Evolutionary conservation across 2,888 invertebrate species (phyloP).

Genomic region (Pollenia griseotomentosa): DNA sequence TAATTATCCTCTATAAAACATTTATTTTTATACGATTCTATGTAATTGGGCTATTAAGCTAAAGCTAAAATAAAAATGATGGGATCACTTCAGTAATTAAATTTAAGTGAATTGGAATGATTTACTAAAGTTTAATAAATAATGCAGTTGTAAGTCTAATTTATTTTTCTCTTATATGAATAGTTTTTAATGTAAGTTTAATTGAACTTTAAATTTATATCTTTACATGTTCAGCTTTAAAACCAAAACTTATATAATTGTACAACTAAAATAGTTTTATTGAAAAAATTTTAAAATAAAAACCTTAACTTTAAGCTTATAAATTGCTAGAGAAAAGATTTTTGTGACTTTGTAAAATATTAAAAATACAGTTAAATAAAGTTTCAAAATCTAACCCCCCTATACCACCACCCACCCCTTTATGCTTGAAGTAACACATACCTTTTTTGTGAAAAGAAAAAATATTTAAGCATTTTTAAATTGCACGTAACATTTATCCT

Average conservation of each 20-base stretch:
- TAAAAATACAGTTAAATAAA: slow-evolving; percentile 58
- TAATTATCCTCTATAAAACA: too few relatives aligned
- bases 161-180: too few relatives aligned
- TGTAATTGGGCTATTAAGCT: background rate
- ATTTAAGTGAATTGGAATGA: too few relatives aligned
- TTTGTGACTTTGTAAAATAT: slow-evolving; percentile 27
- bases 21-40: background rate
- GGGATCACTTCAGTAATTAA: background rate
- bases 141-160: too few relatives aligned
- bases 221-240: too few relatives aligned
- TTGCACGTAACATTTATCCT: slow-evolving; percentile 67
- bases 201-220: too few relatives aligned
- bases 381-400: background rate
- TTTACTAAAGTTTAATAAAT: too few relatives aligned
- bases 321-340: slow-evolving; percentile 38
- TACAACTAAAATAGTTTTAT: background rate
- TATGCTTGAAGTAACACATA: slow-evolving; percentile 15
- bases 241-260: background rate
- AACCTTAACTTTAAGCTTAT: slow-evolving; percentile 34
- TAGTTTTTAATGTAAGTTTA: too few relatives aligned
- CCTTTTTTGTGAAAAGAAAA: background rate
- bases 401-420: background rate
- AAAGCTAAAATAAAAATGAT: background rate
- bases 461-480: slow-evolving; percentile 41
- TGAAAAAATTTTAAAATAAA: slow-evolving; percentile 11